Evolutionary conservation across 2,888 invertebrate species (phyloP), one percentile per base, ranked within the genome.

Genomic region (Eudasyphora cyanicolor): DNA sequence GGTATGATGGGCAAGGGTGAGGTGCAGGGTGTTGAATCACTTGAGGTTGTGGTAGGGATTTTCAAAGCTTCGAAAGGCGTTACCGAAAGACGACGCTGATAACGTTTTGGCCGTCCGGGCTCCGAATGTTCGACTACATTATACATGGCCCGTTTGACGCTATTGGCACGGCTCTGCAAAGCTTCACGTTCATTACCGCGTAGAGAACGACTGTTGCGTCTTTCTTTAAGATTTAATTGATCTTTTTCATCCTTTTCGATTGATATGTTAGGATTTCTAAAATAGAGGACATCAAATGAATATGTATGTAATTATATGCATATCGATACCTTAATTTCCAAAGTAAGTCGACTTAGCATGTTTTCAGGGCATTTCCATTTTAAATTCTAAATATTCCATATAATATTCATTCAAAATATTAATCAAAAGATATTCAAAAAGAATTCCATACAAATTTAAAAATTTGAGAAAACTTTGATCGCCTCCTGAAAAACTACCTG

Each of bases 101-200:
- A 86, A 93, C 94, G 90, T 77, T 92, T 92, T 0, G 92, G 92
- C 0, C 92, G 89, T 0, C 92, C 92, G 2, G 92, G 94, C 88
- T 97, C 97, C 0, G 96, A 95, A 89, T 96, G 95, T 89, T 96
- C 96, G 69, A 97, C 95, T 51, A 97, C 94, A 90, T 95, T 95
- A 84, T 96, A 93, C 82, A 97, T 95, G 24, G 97, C 97, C 88
- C 96, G 95, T 91, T 97, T 97, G 85, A 97, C 93, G 91, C 97
- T 97, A 90, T 97, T 96, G 19, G 96, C 96, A 74, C 97, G 93
- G 78, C 93, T 92, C 85, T 94, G 93, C 38, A 94, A 89, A 17
- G 93, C 93, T 86, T 95, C 94, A 85, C 93, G 94, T 85, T 94
- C 94, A 83, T 92, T 92, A 82, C 94, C 93, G 77, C 93, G 92